Evolutionary conservation across 2,113 vertebrate genomes (phyloP), one percentile per base, ranked within the genome.

Genomic region (Telmatochromis sp.): DNA sequence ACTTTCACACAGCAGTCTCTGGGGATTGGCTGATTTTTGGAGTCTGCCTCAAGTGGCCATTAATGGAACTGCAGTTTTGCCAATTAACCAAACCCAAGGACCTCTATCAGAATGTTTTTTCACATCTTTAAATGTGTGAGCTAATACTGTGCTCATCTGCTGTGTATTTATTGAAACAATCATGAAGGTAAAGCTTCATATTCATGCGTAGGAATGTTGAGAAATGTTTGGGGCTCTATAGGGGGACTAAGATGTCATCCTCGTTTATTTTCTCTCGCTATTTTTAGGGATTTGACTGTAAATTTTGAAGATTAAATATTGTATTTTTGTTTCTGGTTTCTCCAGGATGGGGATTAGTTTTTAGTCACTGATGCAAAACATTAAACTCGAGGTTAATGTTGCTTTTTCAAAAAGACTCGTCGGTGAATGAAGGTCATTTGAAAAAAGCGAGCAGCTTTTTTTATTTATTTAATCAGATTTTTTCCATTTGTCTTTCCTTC

Each of bases 31-130:
- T 73, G 40, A 7, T 28, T 7, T 75, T 75, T 28, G 6, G 14
- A 31, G 45, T 50, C 71, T n/a, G 26, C 73, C 73, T 78, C 73
- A 51, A 51, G 73, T 78, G 73, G 73, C 17, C 26, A 4, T 33
- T 78, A 4, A 19, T 51, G 73, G 73, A 78, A 78, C 15, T 78
- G 73, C 73, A 3, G 17, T 50, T 78, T 31, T 78, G 42, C 42
- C 4, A 75, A 6, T 73, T 45, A 45, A 8, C 26, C 45, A 51
- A 78, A 1, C 42, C 9, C 4, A 1, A 78, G 2, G 17, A 11
- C 23, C 71, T 50, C 42, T 5, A 13, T 31, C 4, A 31, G 42
- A 50, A 3, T 78, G 15, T 4, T 31, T 47, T 31, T 50, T 78
- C 45, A 50, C 15, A 31, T 31, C 15, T 50, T 78, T 50, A 31